phyloP scores from a whole-genome alignment of 2,113 vertebrate species.

The Reinhardtius hippoglossoides region DNA sequence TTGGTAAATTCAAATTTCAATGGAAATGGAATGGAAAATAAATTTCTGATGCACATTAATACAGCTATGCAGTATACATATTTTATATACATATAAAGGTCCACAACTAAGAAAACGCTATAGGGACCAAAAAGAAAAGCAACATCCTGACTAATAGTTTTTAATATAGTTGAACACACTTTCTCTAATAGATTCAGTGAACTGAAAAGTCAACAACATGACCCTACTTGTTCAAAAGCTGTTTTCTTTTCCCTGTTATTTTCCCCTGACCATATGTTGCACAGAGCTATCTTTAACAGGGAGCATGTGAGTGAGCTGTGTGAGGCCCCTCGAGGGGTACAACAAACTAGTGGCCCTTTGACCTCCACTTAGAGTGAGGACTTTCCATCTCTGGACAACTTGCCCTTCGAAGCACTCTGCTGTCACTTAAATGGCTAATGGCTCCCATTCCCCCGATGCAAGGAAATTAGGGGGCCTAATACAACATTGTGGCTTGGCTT shows the following conservation, averaged over 20 bases:
- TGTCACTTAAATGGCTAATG: slow-evolving; percentile 78
- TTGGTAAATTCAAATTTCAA: not conserved
- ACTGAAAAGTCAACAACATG: slow-evolving; percentile 35
- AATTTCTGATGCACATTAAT: not conserved
- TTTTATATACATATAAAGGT: not conserved
- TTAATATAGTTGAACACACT: slow-evolving; percentile 2
- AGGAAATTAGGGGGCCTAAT: slow-evolving; percentile 75
- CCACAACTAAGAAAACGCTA: not conserved
- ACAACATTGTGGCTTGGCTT: slow-evolving; percentile 65
- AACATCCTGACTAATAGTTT: slow-evolving; percentile 1
- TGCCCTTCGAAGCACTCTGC: slow-evolving; percentile 68
- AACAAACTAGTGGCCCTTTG: slow-evolving; percentile 59
- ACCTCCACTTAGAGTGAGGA: slow-evolving; percentile 66
- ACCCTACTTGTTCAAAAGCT: slow-evolving; percentile 9
- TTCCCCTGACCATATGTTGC: slow-evolving; percentile 36
- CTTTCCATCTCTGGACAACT: slow-evolving; percentile 66
- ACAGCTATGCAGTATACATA: not conserved
- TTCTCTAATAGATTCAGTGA: slow-evolving; percentile 20
- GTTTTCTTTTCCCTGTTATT: slow-evolving; percentile 34
- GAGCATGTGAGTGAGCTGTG: slow-evolving; percentile 29
- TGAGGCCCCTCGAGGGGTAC: slow-evolving; percentile 27
- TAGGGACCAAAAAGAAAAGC: not conserved
- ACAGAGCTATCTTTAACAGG: slow-evolving; percentile 40
- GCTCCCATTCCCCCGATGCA: slow-evolving; percentile 57
- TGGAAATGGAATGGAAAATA: not conserved